Conservation (phyloP, 2,797 vertebrate species). For the Myripristis murdjan region DNA sequence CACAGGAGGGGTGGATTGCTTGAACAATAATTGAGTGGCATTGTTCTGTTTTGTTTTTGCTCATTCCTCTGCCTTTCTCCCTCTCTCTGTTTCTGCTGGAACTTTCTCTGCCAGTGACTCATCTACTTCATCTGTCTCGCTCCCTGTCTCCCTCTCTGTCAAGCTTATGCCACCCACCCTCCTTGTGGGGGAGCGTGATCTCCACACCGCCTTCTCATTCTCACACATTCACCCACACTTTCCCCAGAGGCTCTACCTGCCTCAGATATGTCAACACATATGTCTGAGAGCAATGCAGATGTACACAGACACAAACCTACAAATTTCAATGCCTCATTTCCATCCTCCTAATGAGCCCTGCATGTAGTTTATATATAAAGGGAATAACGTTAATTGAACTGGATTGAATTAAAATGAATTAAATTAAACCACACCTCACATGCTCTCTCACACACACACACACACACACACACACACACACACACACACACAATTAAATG, state of each 20-base stretch:
- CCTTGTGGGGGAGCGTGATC: slow-evolving; percentile 60
- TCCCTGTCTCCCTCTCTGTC: slow-evolving; percentile 40
- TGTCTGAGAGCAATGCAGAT: background rate
- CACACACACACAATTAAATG: too few relatives aligned
- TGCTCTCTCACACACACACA: too few relatives aligned
- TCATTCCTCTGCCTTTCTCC: slow-evolving; percentile 38
- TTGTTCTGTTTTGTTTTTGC: slow-evolving; percentile 40
- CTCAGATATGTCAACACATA: slow-evolving; percentile 13
- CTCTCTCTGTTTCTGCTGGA: slow-evolving; percentile 50
- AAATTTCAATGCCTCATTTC: slow-evolving; percentile 14
- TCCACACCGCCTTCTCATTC: slow-evolving; percentile 55
- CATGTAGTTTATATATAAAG: background rate
- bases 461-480: background rate
- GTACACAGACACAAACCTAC: slow-evolving; percentile 10
- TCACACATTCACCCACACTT: slow-evolving; percentile 60
- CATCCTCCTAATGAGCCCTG: slow-evolving; percentile 6
- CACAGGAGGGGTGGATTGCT: slow-evolving; percentile 23
- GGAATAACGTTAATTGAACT: background rate
- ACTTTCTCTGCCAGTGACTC: slow-evolving; percentile 65
- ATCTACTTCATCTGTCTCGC: slow-evolving; percentile 52
- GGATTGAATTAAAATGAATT: background rate
- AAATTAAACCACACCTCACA: background rate
- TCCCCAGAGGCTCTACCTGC: slow-evolving; percentile 46
- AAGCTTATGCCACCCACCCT: slow-evolving; percentile 70
- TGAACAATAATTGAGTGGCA: slow-evolving; percentile 7